These are phyloP conservation scores for Agrochola litura DNA, from an alignment of 2,888 invertebrate genomes.

Conservation along the genomic window DNA sequence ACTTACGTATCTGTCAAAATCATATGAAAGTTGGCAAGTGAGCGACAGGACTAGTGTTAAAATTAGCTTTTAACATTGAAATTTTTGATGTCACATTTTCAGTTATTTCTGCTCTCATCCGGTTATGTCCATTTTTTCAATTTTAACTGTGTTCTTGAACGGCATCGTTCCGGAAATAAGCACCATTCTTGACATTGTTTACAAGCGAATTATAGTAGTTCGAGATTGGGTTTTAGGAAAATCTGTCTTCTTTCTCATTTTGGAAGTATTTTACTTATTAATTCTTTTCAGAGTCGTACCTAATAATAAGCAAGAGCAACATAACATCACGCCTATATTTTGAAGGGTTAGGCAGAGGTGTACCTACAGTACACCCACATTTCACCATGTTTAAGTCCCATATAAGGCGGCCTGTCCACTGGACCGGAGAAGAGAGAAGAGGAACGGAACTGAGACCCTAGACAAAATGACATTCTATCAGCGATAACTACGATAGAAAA, in stretches of 20 bases:
- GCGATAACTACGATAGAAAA: not conserved
- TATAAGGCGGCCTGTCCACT: no score
- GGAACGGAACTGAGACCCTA: not conserved
- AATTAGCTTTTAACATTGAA: conserved; percentile 85
- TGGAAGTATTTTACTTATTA: not conserved
- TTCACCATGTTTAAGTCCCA: no score
- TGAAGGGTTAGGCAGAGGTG: no score
- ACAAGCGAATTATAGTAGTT: not conserved
- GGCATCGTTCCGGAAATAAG: not conserved
- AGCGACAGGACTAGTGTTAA: conserved; percentile 78
- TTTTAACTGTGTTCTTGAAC: not conserved
- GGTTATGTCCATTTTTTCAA: conserved; percentile 12
- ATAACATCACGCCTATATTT: no score
- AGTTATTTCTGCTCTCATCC: conserved; percentile 51
- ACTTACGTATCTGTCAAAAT: conserved; percentile 85
- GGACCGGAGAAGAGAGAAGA: no score
- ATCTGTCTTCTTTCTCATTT: no score
- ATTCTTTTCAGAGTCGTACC: not conserved
- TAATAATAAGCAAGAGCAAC: not conserved
- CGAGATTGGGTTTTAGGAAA: not conserved
- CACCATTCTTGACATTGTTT: not conserved
- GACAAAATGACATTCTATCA: not conserved
- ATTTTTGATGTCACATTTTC: conserved; percentile 72
- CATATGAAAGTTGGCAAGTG: conserved; percentile 87
- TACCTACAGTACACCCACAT: no score